Conservation (phyloP, 2,888 invertebrate genomes). For the Xestia sexstrigata region DNA sequence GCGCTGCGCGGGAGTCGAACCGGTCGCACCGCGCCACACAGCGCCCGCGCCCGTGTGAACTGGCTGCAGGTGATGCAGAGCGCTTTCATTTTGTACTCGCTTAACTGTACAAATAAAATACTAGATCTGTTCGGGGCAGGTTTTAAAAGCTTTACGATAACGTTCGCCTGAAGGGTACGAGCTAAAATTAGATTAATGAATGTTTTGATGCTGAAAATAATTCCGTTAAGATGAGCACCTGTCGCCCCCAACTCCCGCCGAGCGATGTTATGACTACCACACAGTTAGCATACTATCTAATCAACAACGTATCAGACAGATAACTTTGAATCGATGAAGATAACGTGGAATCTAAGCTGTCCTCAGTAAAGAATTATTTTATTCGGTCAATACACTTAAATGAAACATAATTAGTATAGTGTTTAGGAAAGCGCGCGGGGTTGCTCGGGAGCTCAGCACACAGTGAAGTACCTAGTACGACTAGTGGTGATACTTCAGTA, state of each 20-base stretch:
- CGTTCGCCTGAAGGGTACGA: not conserved
- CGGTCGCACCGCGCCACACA: constrained; percentile 34
- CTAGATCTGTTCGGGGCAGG: constrained; percentile 45
- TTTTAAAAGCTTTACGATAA: constrained; percentile 23
- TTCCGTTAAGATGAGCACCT: constrained; percentile 4
- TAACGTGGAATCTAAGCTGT: constrained; percentile 16
- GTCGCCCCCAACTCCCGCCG: not conserved
- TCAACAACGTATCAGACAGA: not conserved
- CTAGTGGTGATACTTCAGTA: not conserved
- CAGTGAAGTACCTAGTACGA: not conserved
- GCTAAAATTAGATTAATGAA: constrained; percentile 14
- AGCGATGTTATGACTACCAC: not conserved
- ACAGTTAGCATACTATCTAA: not conserved
- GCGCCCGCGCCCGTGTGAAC: constrained; percentile 40
- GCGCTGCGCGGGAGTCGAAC: constrained; percentile 54
- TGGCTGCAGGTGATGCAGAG: constrained; percentile 49
- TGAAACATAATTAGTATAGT: constrained; percentile 7
- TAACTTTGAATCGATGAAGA: not conserved
- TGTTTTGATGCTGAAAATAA: constrained; percentile 6
- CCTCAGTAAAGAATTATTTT: constrained; percentile 11
- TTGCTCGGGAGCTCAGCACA: constrained; percentile 3
- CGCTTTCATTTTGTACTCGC: constrained; percentile 53
- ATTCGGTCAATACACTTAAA: constrained; percentile 12
- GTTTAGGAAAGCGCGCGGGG: not conserved
- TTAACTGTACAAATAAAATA: constrained; percentile 56